Evolutionary conservation across 2,113 vertebrate species (phyloP).

Genomic region (Pseudolaguvia tuberculata): DNA sequence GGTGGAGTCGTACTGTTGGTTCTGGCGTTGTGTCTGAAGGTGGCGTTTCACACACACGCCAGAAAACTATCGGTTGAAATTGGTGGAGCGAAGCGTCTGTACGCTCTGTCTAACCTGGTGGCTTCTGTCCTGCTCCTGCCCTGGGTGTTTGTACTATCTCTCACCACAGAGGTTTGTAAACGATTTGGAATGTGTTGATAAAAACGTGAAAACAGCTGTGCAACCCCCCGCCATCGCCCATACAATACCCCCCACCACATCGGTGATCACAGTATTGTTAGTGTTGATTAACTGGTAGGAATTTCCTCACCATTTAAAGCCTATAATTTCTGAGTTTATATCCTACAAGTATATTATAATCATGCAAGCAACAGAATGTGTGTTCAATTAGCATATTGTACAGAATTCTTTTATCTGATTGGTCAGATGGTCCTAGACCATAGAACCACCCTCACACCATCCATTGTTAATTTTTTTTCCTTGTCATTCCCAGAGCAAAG

Average conservation of each 20-base stretch:
- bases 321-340: not conserved
- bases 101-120: slow-evolving; percentile 87
- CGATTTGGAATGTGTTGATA: too few species aligned
- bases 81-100: slow-evolving; percentile 89
- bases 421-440: not conserved
- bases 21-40: slow-evolving; percentile 83
- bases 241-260: too few species aligned
- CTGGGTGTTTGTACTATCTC: slow-evolving; percentile 88
- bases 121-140: slow-evolving; percentile 83
- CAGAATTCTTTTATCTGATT: not conserved
- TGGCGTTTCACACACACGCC: slow-evolving; percentile 88
- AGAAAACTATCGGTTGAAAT: slow-evolving; percentile 89
- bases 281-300: too few species aligned
- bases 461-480: not conserved
- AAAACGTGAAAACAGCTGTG: too few species aligned
- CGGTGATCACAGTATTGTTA: too few species aligned
- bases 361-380: not conserved
- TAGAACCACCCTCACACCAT: not conserved
- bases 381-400: not conserved
- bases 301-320: too few species aligned
- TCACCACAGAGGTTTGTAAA: slow-evolving; percentile 83
- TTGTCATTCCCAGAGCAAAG: slow-evolving; percentile 78
- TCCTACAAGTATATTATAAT: too few species aligned
- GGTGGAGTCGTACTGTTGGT: slow-evolving; percentile 92
- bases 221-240: too few species aligned